phyloP scores from a whole-genome alignment of 2,888 invertebrate species.

The Trimorus sp. region DNA sequence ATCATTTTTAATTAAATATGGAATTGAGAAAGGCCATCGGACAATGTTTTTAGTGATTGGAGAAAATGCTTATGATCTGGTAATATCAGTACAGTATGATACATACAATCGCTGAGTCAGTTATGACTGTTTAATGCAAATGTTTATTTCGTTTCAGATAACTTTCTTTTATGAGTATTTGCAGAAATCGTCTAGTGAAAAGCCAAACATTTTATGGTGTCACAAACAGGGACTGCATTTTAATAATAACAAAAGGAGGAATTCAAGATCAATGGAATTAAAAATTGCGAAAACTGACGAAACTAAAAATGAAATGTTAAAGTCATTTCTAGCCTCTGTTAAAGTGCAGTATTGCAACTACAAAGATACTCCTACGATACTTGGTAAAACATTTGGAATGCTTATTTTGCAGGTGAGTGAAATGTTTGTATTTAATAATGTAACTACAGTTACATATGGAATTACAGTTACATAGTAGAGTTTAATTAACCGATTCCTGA shows the following conservation, averaged over 20 bases:
- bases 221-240: constrained; percentile 91
- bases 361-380: constrained; percentile 97
- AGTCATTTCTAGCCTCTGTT: constrained; percentile 96
- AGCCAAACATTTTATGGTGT: constrained; percentile 98
- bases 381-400: constrained; percentile 98
- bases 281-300: constrained; percentile 93
- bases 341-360: constrained; percentile 99
- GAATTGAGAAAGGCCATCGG: constrained; percentile 93
- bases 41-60: constrained; percentile 98
- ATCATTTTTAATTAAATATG: constrained; percentile 98
- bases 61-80: constrained; percentile 96
- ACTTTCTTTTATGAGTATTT: constrained; percentile 83
- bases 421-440: not conserved
- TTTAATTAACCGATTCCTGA: too few relatives aligned
- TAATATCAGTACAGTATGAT: constrained; percentile 82
- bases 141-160: not conserved
- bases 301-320: constrained; percentile 98
- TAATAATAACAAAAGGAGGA: constrained; percentile 93
- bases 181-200: constrained; percentile 95
- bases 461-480: too few relatives aligned
- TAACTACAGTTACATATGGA: not conserved
- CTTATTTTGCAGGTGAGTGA: constrained; percentile 92
- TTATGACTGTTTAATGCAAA: too few relatives aligned
- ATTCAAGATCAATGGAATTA: constrained; percentile 93
- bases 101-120: not conserved